phyloP scores from a whole-genome alignment of 2,113 vertebrate genomes.

The Oreotragus oreotragus region DNA sequence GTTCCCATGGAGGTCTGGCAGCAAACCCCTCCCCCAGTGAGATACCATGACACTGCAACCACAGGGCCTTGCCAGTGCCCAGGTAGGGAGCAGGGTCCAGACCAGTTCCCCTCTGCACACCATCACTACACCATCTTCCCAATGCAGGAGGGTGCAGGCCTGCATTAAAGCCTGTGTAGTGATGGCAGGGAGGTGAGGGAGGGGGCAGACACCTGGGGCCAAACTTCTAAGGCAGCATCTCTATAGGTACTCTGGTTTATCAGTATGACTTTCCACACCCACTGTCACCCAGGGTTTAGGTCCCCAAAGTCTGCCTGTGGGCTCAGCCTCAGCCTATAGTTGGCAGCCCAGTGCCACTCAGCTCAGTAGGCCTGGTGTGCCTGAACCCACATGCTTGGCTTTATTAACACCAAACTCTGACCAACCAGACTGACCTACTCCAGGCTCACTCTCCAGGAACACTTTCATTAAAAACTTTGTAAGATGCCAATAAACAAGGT shows the following conservation, averaged over 20 bases:
- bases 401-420: constrained; percentile 7
- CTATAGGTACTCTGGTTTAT: background rate
- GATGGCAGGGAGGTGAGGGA: background rate
- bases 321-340: background rate
- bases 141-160: background rate
- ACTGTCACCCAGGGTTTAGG: background rate
- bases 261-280: background rate
- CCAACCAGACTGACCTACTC: background rate
- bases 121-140: background rate
- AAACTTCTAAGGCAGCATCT: background rate
- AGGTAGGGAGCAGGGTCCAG: background rate
- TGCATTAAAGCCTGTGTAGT: background rate
- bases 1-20: background rate
- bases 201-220: background rate
- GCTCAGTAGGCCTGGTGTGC: background rate
- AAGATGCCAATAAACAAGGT: constrained; percentile 42
- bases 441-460: constrained; percentile 14
- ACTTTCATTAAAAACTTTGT: constrained; percentile 37
- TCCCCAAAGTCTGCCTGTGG: background rate
- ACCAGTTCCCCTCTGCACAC: background rate
- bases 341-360: background rate
- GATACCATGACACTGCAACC: background rate
- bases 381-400: background rate
- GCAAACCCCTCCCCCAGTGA: background rate
- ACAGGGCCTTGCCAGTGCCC: background rate